A percentile compares a stretch with the other conserved stretches of the same genome.
These are phyloP conservation scores for Australoheros scitulus DNA, from an alignment of 2,113 vertebrate genomes.

Conservation along the genomic window DNA sequence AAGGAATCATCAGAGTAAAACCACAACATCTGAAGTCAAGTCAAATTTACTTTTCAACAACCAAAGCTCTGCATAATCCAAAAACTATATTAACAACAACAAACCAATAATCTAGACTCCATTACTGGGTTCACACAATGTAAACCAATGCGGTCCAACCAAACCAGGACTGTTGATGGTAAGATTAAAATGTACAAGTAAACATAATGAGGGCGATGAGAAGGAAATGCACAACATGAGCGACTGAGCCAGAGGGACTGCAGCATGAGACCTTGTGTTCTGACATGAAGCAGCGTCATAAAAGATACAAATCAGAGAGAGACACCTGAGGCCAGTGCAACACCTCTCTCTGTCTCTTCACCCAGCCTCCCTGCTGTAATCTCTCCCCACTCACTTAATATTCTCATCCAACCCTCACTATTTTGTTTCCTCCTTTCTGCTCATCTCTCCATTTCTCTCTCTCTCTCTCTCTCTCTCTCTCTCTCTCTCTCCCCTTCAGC, in stretches of 20 bases:
- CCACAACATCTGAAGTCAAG: not conserved
- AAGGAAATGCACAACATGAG: constrained; percentile 8
- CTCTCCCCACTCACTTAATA: constrained; percentile 29
- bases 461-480: constrained; percentile 17
- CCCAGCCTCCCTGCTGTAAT: constrained; percentile 18
- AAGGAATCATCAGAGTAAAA: not conserved
- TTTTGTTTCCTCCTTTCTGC: constrained; percentile 29
- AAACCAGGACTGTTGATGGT: not conserved
- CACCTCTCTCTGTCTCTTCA: constrained; percentile 35
- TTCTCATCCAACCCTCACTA: constrained; percentile 35
- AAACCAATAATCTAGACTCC: not conserved
- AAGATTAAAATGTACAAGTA: not conserved
- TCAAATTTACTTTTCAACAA: not conserved
- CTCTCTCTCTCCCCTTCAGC: constrained; percentile 53
- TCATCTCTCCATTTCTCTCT: constrained; percentile 34
- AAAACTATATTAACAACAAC: rapidly evolving
- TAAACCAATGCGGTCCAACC: not conserved
- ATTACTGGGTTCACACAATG: not conserved
- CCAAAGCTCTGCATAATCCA: not conserved
- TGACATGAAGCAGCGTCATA: constrained; percentile 52
- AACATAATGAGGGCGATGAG: constrained; percentile 6
- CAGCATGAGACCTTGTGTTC: constrained; percentile 45
- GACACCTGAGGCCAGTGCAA: constrained; percentile 57
- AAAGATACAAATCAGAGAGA: constrained; percentile 62
- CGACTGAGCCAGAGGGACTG: constrained; percentile 7